Conservation (phyloP, 2,113 vertebrate genomes). For the Strix aluco region DNA sequence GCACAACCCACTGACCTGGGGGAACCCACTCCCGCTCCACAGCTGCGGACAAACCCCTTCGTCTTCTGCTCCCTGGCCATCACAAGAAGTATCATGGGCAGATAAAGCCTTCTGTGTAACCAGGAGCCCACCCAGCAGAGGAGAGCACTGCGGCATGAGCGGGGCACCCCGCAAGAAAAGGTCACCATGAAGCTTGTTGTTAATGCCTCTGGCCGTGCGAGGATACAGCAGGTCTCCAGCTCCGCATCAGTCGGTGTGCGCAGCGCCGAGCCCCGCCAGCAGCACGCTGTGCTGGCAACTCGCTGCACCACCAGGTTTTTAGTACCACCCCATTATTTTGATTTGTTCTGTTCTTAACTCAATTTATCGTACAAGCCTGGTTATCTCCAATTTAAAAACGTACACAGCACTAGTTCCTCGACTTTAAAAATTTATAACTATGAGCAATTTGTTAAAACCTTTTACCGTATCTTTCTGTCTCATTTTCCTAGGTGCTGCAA, state of each 20-base stretch:
- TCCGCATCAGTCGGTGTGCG: fast-evolving
- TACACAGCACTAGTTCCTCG: slow-evolving; percentile 16
- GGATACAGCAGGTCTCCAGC: not conserved
- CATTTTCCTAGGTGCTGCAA: slow-evolving; percentile 17
- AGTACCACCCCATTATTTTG: slow-evolving; percentile 9
- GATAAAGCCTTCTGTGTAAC: not conserved
- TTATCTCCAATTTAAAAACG: slow-evolving; percentile 41
- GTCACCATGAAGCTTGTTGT: not conserved
- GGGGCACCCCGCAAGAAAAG: not conserved
- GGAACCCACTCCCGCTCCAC: not conserved
- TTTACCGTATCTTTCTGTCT: slow-evolving; percentile 8
- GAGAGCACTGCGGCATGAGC: not conserved
- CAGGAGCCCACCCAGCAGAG: not conserved
- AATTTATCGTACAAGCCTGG: slow-evolving; percentile 42
- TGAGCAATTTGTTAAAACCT: slow-evolving; percentile 41
- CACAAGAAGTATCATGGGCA: not conserved
- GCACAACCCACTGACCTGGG: not conserved
- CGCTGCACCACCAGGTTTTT: not conserved
- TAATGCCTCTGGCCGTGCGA: not conserved
- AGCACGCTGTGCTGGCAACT: not conserved
- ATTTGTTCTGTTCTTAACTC: slow-evolving; percentile 28
- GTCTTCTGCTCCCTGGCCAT: not conserved
- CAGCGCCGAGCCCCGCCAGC: not conserved
- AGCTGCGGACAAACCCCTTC: not conserved
- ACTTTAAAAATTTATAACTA: slow-evolving; percentile 15